phyloP scores from a whole-genome alignment of 2,888 invertebrate species.

The Loripinus fragilis region DNA sequence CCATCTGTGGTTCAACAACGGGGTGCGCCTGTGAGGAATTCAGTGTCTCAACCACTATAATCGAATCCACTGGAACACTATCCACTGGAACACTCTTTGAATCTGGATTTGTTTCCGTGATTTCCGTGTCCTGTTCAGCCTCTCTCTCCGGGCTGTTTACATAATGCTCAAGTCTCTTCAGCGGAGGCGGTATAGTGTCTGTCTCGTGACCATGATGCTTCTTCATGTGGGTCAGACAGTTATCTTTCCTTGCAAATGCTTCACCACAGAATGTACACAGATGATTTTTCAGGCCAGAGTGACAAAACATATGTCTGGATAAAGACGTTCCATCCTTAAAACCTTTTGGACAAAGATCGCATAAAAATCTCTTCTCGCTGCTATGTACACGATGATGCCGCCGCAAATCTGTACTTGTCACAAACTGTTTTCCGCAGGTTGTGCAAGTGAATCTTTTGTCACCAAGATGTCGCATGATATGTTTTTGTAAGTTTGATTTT shows the following conservation, averaged over 20 bases:
- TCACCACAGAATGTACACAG: conserved; percentile 15
- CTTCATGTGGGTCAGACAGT: conserved; percentile 8
- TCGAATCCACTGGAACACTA: not conserved
- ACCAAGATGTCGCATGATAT: not conserved
- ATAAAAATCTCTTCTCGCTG: not conserved
- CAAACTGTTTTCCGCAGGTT: conserved; percentile 9
- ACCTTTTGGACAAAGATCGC: conserved; percentile 3
- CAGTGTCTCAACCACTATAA: not conserved
- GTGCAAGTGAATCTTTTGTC: not conserved
- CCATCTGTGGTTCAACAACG: not conserved
- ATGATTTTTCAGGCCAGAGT: not conserved
- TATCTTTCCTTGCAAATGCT: conserved; percentile 16
- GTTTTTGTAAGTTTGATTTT: not conserved
- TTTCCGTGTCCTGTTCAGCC: not conserved
- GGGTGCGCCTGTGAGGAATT: not conserved
- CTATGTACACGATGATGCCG: conserved; percentile 4
- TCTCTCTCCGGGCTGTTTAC: not conserved
- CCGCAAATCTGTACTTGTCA: not conserved
- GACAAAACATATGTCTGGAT: not conserved
- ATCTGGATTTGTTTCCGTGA: not conserved
- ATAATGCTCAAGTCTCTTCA: conserved; percentile 7
- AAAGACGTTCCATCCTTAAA: conserved; percentile 1
- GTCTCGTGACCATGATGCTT: conserved; percentile 2
- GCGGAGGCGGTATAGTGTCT: not conserved
- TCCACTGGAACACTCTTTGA: too few relatives aligned